Evolutionary conservation across 1,140 invertebrate species (phyloP), one percentile per base, ranked within the genome.

Genomic region (Hyles vespertilio): DNA sequence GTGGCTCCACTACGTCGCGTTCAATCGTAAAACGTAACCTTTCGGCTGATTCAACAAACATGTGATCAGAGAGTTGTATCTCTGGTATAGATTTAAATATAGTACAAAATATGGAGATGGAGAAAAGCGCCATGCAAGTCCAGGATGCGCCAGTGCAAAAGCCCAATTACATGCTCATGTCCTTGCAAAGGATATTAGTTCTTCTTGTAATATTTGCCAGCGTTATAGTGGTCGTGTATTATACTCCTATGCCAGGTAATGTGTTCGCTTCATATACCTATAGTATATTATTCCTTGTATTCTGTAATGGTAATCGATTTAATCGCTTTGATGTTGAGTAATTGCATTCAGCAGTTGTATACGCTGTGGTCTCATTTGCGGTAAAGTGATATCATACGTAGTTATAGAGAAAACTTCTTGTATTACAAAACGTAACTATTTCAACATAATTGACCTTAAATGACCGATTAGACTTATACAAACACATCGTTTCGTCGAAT

Each of bases 221-320:
- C 64, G 93, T 93, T 46, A 84, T 92, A 50, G 92, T 93, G 51
- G 91, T 94, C 60, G 92, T 94, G 61, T 93, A 93, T 77, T 90
- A 93, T 10, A 93, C 92, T 22, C 93, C 93, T 6, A 87, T 93
- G 78, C 93, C 93, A 89, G 92, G 93, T 93, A 66, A 33, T 32
- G 36, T 40, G 3, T 8, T 40, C 8, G 4, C 5, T 2, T 40
- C 36, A 8, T 5, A 40, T 40, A 40, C 36, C 36, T 5, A 40
- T 40, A 22, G 22, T 1, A 40, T 40, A 5, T 40, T 40, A 40
- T 40, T 40, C 36, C 36, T 40, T 40, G 8, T 40, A 40, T 5
- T 40, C 36, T 5, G 8, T 40, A 40, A 40, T 40, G 36, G 4
- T 5, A 40, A 40, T 40, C 36, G 36, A 40, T 40, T 5, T 5